phyloP scores from a whole-genome alignment of 2,888 invertebrate species.

The Ischnus inquisitorius region DNA sequence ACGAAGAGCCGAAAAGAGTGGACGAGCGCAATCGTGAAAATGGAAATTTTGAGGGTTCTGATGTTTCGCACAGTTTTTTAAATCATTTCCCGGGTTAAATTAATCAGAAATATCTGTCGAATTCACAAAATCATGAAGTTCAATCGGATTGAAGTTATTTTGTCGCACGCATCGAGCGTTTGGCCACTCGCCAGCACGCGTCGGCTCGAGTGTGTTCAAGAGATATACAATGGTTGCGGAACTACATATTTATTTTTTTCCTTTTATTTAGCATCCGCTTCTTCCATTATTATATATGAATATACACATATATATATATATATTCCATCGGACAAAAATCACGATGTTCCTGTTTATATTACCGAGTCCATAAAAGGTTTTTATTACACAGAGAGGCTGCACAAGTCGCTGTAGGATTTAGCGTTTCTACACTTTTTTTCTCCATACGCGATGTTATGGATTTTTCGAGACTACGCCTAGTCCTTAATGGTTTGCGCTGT shows the following conservation, averaged over 20 bases:
- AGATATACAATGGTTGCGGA: not conserved
- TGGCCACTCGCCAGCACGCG: too few species aligned
- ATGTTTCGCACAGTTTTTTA: not conserved
- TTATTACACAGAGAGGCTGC: slow-evolving; percentile 66
- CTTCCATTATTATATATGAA: not conserved
- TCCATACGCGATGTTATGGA: slow-evolving; percentile 44
- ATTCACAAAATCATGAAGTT: not conserved
- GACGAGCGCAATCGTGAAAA: not conserved
- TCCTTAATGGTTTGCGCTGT: not conserved
- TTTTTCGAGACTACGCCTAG: not conserved
- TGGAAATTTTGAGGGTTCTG: not conserved
- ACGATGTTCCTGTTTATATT: not conserved
- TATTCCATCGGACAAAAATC: slow-evolving; percentile 24
- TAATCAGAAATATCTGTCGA: not conserved
- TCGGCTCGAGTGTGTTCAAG: too few species aligned
- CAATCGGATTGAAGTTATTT: not conserved
- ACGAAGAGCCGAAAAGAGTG: not conserved
- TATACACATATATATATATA: too few species aligned
- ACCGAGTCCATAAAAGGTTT: not conserved
- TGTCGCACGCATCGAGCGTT: not conserved
- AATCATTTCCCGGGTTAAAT: not conserved
- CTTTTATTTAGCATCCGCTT: slow-evolving; percentile 28
- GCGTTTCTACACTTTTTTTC: slow-evolving; percentile 44
- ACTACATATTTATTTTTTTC: not conserved
- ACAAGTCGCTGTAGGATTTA: slow-evolving; percentile 57